Conservation (phyloP, 2,888 invertebrate species). For the Pseudanteris insignis region DNA sequence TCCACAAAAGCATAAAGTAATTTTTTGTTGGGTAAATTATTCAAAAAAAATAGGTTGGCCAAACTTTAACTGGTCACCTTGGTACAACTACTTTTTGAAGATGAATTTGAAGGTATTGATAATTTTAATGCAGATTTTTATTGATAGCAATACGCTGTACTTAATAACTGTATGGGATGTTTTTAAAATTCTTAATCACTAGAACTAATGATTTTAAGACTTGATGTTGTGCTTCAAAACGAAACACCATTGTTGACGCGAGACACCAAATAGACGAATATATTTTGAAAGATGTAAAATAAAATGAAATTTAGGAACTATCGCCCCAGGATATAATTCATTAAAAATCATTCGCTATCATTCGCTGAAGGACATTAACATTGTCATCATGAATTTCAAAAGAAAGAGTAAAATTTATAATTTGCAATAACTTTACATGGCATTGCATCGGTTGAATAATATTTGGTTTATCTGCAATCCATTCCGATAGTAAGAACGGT, state of each 20-base stretch:
- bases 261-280: constrained; percentile 39
- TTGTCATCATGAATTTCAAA: constrained; percentile 42
- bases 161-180: constrained; percentile 29
- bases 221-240: constrained; percentile 41
- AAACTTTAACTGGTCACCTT: constrained; percentile 11
- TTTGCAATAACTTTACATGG: constrained; percentile 38
- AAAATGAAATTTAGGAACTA: constrained; percentile 43
- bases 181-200: constrained; percentile 46
- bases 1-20: constrained; percentile 16
- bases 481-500: constrained; percentile 9
- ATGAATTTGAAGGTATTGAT: neutral
- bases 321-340: constrained; percentile 16
- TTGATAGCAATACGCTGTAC: constrained; percentile 40
- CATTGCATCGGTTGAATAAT: constrained; percentile 4
- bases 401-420: constrained; percentile 46
- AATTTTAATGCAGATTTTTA: constrained; percentile 28
- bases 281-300: constrained; percentile 37
- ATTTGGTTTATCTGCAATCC: constrained; percentile 1
- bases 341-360: constrained; percentile 31
- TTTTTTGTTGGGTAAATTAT: constrained; percentile 15
- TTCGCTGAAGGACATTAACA: constrained; percentile 38
- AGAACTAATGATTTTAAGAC: constrained; percentile 34
- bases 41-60: constrained; percentile 10
- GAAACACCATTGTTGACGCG: constrained; percentile 32
- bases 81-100: constrained; percentile 10